Evolutionary conservation across 2,113 vertebrate species (phyloP), one percentile per base, ranked within the genome.

Genomic region (Microcebus griseorufus): DNA sequence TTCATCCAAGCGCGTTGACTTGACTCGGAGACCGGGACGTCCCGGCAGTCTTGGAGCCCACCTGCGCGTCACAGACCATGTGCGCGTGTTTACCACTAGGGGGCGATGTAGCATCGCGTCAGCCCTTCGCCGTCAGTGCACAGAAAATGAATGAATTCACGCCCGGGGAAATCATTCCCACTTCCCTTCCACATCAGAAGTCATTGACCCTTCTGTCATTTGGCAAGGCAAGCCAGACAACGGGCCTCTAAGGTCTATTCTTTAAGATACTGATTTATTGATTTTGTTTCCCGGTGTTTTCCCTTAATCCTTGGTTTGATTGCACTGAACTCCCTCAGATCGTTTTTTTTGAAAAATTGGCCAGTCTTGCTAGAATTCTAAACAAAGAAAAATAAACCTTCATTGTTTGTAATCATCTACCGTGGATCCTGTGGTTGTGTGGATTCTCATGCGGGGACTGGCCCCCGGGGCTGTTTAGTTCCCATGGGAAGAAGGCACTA

Each of bases 21-120:
- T 37, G 51, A 11, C 13, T 5, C 1, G 12, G 17, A 34, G 37
- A 14, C 5, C 1, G n/a, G n/a, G n/a, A n/a, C n/a, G 42, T 22
- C 29, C 0, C 0, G 23, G 14, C 11, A 2, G 2, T 6, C 53
- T 27, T 0, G 11, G 69, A 53, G 67, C 6, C 55, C 29, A 2
- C 34, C 3, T 3, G 45, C 0, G 85, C 60, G 2, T 5, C 5
- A 11, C 1, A 2, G 48, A 5, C 3, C 29, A 23, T 5, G 51
- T 78, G 3, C 48, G 1, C 17, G 55, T 25, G 27, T 48, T 83
- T 75, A 64, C 94, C 98, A 97, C 98, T 97, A 98, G 98, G 88
- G 98, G 98, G 98, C 84, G 98, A 89, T 92, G 96, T 13, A 97
- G 95, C 97, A 94, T 94, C 94, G 75, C 95, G 39, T 91, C 79